Evolutionary conservation across 2,888 invertebrate genomes (phyloP), one percentile per base, ranked within the genome.

Genomic region (Nymphalis polychloros): DNA sequence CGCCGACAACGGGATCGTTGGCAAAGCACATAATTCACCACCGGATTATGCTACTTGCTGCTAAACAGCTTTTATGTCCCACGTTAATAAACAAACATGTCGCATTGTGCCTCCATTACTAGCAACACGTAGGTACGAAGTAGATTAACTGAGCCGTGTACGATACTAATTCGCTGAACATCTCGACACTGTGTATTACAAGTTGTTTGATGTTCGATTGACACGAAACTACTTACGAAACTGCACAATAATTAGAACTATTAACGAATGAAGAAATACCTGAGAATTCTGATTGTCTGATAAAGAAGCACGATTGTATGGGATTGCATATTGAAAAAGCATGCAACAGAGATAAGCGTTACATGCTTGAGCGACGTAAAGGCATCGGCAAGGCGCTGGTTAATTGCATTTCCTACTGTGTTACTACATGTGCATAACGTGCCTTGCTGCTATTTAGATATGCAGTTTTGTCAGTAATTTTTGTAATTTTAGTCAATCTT

Each of bases 251-350:
- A 92, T 91, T 92, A 91, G 84, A 89, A 86, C 81, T 83, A 85
- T 85, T 84, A 79, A 82, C 85, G 87, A 86, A 86, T 85, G 82
- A 88, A 90, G 90, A 91, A 90, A 81, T 87, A 87, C 85, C 88
- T 89, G 92, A 89, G 92, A 92, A 92, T 90, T 85, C 86, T 79
- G 92, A 92, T 92, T 86, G 84, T 75, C 82, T 85, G 91, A 92
- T 90, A 91, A 87, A 83, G 75, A 78, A 72, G 82, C 85, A 80
- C 86, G 90, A 91, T 92, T 91, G 92, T 90, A 85, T 89, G 80
- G 84, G 84, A 87, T 90, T 90, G 89, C 90, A 90, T 92, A 92
- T 90, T 89, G 90, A 92, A 92, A 92, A 92, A 91, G 87, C 92
- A 92, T 91, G 92, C 92, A 92, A 92, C 82, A 83, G 84, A 91